Evolutionary conservation across 2,888 invertebrate species (phyloP), one percentile per base, ranked within the genome.

Genomic region (Limnephilus lunatus): DNA sequence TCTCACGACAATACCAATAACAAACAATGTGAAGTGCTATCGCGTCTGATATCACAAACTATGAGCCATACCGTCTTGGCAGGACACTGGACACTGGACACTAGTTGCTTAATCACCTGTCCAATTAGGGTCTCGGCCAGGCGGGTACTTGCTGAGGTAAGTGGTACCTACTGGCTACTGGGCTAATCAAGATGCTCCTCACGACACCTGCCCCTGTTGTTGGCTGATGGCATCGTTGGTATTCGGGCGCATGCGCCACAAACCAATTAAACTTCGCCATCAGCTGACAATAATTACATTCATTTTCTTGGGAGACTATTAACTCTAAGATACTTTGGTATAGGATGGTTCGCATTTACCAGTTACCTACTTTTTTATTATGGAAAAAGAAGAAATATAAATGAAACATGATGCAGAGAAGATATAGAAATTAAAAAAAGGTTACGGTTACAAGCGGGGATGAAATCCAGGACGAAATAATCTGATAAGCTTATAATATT

Each of bases 161-260:
- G n/a, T n/a, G n/a, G n/a, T n/a, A n/a, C n/a, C n/a, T n/a, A n/a
- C n/a, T n/a, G n/a, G 1, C 48, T 15, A 48, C 15, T 48, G 48
- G n/a, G 30, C 39, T n/a, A 85, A 85, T 85, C 44, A 85, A 7
- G n/a, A 85, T 85, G 85, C 85, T 35, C 32, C 85, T 39, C 85
- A 44, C 85, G 85, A n/a, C 88, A 19, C 88, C 88, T 25, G 80
- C 5, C 19, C 53, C 68, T 14, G 31, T 68, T 19, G 53, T 25
- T 25, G 88, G 7, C 4, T 19, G 30, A 88, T 14, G 88, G 44
- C 31, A 88, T n/a, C 35, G 39, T 85, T 85, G 44, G 39, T n/a
- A 85, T 85, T 85, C 44, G 14, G 85, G 39, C 44, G 85, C 85
- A 85, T 85, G 85, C 85, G 85, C 39, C 85, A 39, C 39, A n/a